Evolutionary conservation across 1,140 invertebrate genomes (phyloP).

Genomic region (Mylabris phalerata): DNA sequence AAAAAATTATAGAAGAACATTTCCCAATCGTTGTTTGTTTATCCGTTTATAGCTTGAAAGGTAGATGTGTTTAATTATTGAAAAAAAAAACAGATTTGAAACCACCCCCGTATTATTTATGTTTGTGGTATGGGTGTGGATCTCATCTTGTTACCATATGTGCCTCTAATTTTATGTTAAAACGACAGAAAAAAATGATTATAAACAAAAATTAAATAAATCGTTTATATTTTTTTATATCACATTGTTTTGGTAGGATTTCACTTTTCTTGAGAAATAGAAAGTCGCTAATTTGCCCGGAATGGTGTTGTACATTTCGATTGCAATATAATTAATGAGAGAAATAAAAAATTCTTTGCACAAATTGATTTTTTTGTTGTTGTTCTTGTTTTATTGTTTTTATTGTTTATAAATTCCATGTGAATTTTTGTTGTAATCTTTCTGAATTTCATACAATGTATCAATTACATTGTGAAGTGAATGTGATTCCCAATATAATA

Average conservation of each 20-base stretch:
- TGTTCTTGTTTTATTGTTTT: conserved; percentile 4
- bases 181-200: no score
- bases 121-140: no score
- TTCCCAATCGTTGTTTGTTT: neutral
- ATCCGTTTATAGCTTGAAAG: no score
- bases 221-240: neutral
- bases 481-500: no score
- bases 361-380: neutral
- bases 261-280: conserved; percentile 24
- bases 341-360: no score
- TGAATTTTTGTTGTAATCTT: conserved; percentile 3
- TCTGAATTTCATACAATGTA: conserved; percentile 9
- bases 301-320: conserved; percentile 1
- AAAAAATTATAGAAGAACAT: neutral
- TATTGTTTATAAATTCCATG: conserved; percentile 10
- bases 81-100: no score
- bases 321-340: no score
- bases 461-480: no score
- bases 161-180: no score
- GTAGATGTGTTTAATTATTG: no score
- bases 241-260: conserved; percentile 3
- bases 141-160: no score
- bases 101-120: no score
- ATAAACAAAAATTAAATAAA: neutral
- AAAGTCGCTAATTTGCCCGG: conserved; percentile 14